Percentiles rank a stretch among this genome's conserved stretches.
phyloP scores from a whole-genome alignment of 2,113 vertebrate species.

The Mus pahari region DNA sequence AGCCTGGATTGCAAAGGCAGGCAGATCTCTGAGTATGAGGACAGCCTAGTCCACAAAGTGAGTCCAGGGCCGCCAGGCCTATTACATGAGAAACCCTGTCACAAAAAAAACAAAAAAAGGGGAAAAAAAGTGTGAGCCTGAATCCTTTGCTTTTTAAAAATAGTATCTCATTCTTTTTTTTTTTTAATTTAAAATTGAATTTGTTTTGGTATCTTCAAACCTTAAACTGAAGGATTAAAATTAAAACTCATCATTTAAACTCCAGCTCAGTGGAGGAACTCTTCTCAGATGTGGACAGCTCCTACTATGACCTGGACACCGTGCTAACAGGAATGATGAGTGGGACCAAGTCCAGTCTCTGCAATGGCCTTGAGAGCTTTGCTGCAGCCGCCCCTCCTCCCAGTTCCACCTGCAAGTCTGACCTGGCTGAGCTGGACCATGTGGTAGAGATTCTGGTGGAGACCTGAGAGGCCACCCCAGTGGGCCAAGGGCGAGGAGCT shows the following conservation, averaged over 20 bases:
- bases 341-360: conserved; percentile 91
- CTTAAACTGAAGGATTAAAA: no score
- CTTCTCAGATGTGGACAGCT: conserved; percentile 95
- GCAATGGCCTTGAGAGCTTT: conserved; percentile 93
- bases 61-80: no score
- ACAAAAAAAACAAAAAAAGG: no score
- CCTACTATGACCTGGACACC: conserved; percentile 96
- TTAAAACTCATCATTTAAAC: no score
- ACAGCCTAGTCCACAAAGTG: no score
- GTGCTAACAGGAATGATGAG: conserved; percentile 96
- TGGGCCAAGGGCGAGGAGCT: neutral
- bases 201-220: no score
- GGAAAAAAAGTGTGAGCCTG: neutral
- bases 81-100: no score
- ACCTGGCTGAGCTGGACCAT: conserved; percentile 97
- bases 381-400: conserved; percentile 88
- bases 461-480: conserved; percentile 87
- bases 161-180: neutral
- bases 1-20: no score
- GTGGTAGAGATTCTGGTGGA: conserved; percentile 99
- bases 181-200: no score
- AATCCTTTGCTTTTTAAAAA: neutral
- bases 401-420: conserved; percentile 92
- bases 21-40: no score
- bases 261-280: conserved; percentile 92